Evolutionary conservation across 2,113 vertebrate species (phyloP).

Genomic region (Notiomystis cincta): DNA sequence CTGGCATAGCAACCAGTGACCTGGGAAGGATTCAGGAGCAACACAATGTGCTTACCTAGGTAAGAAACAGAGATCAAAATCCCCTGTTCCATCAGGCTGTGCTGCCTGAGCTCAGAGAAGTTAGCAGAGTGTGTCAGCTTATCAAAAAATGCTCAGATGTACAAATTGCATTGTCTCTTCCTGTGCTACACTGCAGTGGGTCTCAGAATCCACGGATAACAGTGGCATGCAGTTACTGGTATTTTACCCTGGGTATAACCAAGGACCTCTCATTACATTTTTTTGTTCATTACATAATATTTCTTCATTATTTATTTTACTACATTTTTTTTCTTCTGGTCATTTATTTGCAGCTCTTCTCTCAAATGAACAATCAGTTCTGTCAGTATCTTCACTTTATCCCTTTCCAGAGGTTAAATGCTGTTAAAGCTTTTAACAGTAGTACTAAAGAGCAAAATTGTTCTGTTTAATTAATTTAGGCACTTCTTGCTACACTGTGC

Average conservation of each 20-base stretch:
- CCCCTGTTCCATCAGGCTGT: not conserved
- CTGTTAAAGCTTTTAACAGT: not conserved
- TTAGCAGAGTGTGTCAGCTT: not conserved
- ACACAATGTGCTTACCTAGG: conserved; percentile 1
- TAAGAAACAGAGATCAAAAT: not conserved
- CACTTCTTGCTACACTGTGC: not conserved
- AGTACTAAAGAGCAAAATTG: not conserved
- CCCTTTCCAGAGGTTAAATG: not conserved
- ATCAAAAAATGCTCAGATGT: not conserved
- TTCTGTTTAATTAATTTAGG: not conserved
- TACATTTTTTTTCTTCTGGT: not conserved
- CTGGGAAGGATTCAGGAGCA: not conserved
- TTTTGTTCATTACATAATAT: not conserved
- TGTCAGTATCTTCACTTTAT: not conserved
- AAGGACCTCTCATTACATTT: not conserved
- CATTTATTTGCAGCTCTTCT: not conserved
- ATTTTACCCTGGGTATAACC: not conserved
- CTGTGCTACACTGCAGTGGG: not conserved
- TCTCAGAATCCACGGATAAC: not conserved
- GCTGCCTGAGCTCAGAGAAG: not conserved
- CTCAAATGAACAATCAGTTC: not conserved
- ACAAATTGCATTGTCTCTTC: not conserved
- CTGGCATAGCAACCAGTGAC: not conserved
- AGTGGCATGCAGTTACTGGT: not conserved
- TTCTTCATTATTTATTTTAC: not conserved